Base-by-base conservation (phyloP, 2,888 invertebrate genomes). In the Sisyra terminalis region DNA sequence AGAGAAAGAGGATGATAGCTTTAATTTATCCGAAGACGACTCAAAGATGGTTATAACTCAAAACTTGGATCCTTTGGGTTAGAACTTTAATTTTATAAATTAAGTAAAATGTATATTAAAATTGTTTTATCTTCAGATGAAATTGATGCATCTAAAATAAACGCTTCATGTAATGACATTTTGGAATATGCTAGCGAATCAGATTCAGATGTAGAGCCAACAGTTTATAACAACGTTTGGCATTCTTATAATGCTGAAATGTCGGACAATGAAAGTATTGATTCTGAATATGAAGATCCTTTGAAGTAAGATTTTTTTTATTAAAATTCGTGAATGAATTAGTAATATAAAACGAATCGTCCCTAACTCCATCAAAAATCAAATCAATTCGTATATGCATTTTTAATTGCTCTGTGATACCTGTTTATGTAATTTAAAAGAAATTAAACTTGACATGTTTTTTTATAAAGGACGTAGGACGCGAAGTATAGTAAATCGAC, bases 251-350 rank as follows among this genome's bases (percentile, higher is more conserved):
- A 75, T 46, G 75, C 76, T 46, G 74, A 74, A 50, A 75, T 75
- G 51, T 82, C 82, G 9, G 84, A 85, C 56, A 74, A 78, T 52
- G 85, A 85, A 56, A 82, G 81, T 56, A 70, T 79, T 10, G 82
- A 83, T 57, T 80, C 79, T 35, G 76, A 81, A 47, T 72, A 78
- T 49, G 83, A 82, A 52, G 84, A 85, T 61, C 68, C 73, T 2
- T 65, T 84, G 42, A 82, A 81, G 82, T 82, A 67, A 62, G 62
- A 56, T 30, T 14, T 4, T 14, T n/a, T 34, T 32, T 32, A 34
- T n/a, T 5, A 31, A 3, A 31, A 31, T 31, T 31, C 31, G 31
- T n/a, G 11, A 31, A 31, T 31, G 31, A 5, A 3, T 5, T n/a
- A n/a, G n/a, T n/a, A n/a, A n/a, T n/a, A n/a, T n/a, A n/a, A n/a